Conservation (phyloP, 2,113 vertebrate genomes). For the Platycercus adscitus region DNA sequence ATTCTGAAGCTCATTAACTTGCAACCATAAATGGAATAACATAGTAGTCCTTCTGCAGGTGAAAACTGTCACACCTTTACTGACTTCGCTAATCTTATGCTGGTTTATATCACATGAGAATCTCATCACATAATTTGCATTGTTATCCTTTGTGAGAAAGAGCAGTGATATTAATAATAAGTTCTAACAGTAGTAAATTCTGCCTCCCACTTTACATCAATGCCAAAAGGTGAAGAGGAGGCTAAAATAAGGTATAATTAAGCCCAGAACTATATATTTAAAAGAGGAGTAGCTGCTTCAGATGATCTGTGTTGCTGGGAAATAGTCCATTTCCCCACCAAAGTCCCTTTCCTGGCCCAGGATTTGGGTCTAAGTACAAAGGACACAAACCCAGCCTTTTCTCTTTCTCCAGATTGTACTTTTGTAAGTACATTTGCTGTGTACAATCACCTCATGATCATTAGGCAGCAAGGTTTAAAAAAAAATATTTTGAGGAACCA, state of each 20-base stretch:
- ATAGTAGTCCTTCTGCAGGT: neutral
- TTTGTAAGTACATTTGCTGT: neutral
- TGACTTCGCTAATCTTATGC: neutral
- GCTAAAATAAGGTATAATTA: neutral
- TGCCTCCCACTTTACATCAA: neutral
- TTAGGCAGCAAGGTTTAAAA: neutral
- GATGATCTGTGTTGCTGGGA: neutral
- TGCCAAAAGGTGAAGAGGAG: constrained; percentile 3
- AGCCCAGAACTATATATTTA: neutral
- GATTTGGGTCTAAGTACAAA: neutral
- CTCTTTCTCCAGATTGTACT: neutral
- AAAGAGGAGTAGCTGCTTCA: neutral
- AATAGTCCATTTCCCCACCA: neutral
- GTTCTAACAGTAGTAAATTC: neutral
- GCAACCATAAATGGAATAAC: neutral
- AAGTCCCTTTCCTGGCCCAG: neutral
- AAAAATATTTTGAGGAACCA: neutral
- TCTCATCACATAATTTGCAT: neutral
- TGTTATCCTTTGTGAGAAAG: neutral
- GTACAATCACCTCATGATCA: neutral
- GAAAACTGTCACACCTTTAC: neutral
- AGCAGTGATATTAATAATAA: neutral
- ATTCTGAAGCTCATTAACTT: neutral
- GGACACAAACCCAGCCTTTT: neutral
- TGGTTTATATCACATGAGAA: neutral